Percentiles rank a stretch among this genome's conserved stretches.
Conservation (phyloP, 1,140 invertebrate species). For the Oppia nitens region DNA sequence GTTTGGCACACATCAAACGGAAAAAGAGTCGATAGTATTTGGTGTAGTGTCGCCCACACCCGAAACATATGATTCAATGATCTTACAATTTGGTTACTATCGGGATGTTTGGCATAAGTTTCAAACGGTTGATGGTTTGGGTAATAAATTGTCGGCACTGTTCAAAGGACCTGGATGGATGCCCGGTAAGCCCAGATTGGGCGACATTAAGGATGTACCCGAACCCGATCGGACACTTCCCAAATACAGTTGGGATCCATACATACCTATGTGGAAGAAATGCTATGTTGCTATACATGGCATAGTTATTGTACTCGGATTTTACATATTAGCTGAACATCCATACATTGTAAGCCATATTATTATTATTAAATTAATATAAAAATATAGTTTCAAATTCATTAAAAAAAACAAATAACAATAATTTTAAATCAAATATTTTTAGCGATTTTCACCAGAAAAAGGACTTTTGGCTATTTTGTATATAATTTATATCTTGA, state of each 20-base stretch:
- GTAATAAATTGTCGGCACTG: constrained; percentile 16
- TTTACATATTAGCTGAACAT: constrained; percentile 2
- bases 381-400: background rate
- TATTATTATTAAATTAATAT: background rate
- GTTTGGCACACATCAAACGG: constrained; percentile 36
- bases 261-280: background rate
- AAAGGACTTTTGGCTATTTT: background rate
- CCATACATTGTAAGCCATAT: constrained; percentile 1
- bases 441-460: background rate
- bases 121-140: constrained; percentile 1
- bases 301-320: background rate
- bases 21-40: constrained; percentile 53
- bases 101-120: constrained; percentile 17
- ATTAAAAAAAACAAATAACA: background rate
- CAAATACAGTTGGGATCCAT: constrained; percentile 1
- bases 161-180: constrained; percentile 21
- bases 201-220: constrained; percentile 14
- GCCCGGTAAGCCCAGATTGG: constrained; percentile 16
- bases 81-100: constrained; percentile 27
- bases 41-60: constrained; percentile 57
- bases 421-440: too few species aligned
- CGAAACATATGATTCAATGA: constrained; percentile 54
- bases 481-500: background rate
- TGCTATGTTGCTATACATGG: constrained; percentile 1
- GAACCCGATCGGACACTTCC: constrained; percentile 2